Evolutionary conservation across 2,113 vertebrate genomes (phyloP), one percentile per base, ranked within the genome.

Genomic region (Sceloporus tristichus): DNA sequence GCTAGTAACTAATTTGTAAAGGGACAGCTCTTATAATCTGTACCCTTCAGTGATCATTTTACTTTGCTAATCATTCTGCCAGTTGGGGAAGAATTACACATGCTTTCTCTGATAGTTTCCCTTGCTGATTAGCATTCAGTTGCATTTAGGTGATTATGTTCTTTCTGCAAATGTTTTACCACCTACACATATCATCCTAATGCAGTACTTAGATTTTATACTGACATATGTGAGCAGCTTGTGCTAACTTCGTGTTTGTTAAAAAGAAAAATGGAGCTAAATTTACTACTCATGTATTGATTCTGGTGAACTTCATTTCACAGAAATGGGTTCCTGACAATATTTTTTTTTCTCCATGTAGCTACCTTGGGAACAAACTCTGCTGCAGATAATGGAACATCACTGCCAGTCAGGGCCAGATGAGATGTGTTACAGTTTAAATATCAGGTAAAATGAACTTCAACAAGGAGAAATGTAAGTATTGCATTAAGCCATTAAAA

Each of bases 61-160:
- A 92, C 92, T 70, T 66, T 82, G 87, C n/a, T 0, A 0, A 90
- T 85, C 42, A 18, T 70, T 8, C 0, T 56, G 75, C 79, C 86
- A 88, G 77, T 74, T 86, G 85, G 87, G 76, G 76, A 89, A 93
- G 85, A 90, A 90, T 93, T 87, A 29, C 73, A 75, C 38, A 80
- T 71, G 82, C 62, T 89, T 92, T 90, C 88, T 62, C 62, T 87
- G 81, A 90, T 76, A 71, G 53, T 87, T 93, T 94, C 23, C 93
- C 87, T 92, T 94, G 89, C 85, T 89, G 38, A 82, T 90, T 89
- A 84, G 93, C 87, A 78, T 93, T 89, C 81, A 80, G 66, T 94
- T 95, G 92, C 93, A 88, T 48, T 91, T 48, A 75, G 8, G 90
- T 86, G 73, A 93, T 95, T 84, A 92, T 90, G 78, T 92, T 95